Percentiles rank a stretch among this genome's conserved stretches.
These are phyloP conservation scores for Zoanthus solanderi DNA, from an alignment of 92 coral and sea anemone genomes.

Conservation along the genomic window DNA sequence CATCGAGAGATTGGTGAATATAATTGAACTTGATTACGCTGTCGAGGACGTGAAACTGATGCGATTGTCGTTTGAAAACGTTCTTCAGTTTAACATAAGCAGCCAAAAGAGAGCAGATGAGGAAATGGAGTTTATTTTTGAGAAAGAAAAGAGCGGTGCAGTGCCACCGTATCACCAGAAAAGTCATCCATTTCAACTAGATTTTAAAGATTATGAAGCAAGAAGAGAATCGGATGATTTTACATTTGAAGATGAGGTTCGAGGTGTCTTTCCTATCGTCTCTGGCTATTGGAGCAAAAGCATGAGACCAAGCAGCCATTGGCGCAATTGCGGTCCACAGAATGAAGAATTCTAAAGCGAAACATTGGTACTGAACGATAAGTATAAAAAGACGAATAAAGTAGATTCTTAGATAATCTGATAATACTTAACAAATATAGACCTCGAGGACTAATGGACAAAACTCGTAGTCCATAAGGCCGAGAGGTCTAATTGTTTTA, in stretches of 20 bases:
- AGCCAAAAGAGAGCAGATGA: background rate
- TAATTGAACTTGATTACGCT: conserved; percentile 7
- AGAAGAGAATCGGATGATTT: background rate
- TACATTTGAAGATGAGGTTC: conserved; percentile 27
- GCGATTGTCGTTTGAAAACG: background rate
- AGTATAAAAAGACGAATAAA: no score
- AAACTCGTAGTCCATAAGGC: no score
- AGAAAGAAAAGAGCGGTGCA: background rate
- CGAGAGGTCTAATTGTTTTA: no score
- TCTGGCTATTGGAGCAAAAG: background rate
- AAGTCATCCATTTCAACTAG: background rate
- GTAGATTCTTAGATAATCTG: no score
- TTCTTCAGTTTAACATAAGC: background rate
- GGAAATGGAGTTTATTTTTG: background rate
- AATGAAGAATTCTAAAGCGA: background rate
- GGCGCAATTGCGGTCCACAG: conserved; percentile 16
- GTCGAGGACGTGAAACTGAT: conserved; percentile 26
- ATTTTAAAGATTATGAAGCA: background rate
- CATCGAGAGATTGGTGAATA: conserved; percentile 4
- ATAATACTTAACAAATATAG: no score
- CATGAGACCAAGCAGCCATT: conserved; percentile 6
- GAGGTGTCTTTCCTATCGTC: conserved; percentile 29
- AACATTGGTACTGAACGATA: no score
- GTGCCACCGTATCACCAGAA: background rate
- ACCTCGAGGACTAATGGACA: no score